Percentiles rank a stretch among this genome's conserved stretches.
phyloP scores from a whole-genome alignment of 2,113 vertebrate genomes.

The Athene cunicularia region DNA sequence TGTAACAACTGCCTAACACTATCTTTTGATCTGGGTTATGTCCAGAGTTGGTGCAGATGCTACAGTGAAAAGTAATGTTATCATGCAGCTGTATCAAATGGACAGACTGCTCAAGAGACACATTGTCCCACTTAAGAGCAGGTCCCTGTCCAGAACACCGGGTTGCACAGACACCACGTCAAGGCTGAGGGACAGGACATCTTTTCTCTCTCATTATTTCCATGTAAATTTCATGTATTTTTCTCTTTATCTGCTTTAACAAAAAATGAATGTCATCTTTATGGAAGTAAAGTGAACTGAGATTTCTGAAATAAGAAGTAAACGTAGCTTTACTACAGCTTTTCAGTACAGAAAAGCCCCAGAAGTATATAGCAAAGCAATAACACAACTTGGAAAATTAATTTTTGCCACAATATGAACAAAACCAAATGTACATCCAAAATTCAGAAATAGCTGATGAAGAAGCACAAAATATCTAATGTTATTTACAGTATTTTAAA shows the following conservation, averaged over 20 bases:
- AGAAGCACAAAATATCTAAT: not conserved
- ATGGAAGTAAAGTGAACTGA: not conserved
- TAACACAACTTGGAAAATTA: not conserved
- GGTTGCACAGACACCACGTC: not conserved
- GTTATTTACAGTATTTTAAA: not conserved
- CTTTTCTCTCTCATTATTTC: not conserved
- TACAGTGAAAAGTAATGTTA: not conserved
- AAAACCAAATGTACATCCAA: not conserved
- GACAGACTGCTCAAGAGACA: not conserved
- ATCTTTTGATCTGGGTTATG: not conserved
- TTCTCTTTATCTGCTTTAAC: not conserved
- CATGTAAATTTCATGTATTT: not conserved
- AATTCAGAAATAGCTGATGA: not conserved
- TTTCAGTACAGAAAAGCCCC: not conserved
- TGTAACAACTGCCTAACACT: not conserved
- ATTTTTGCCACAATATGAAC: not conserved
- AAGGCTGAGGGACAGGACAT: not conserved
- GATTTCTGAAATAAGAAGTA: not conserved
- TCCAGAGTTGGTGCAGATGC: not conserved
- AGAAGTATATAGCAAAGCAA: not conserved
- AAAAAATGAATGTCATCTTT: not conserved
- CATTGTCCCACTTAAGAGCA: not conserved
- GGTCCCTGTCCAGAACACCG: not conserved
- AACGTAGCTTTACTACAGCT: not conserved
- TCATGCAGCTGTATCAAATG: not conserved